These are phyloP conservation scores for Hyles euphorbiae DNA, from an alignment of 1,140 invertebrate genomes.

Conservation along the genomic window DNA sequence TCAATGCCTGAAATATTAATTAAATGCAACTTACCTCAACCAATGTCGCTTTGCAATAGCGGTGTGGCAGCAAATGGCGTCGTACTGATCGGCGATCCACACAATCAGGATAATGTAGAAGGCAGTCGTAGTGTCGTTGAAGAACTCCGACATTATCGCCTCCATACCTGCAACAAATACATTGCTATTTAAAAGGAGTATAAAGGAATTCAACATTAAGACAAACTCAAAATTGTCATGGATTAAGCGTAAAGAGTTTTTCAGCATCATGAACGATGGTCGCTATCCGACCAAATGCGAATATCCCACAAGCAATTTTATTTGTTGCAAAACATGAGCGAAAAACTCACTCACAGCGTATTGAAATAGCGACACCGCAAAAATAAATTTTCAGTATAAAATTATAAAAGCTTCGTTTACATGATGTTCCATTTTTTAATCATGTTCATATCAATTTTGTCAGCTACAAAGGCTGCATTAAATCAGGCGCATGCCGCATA, in stretches of 20 bases:
- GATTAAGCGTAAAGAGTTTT: too few relatives aligned
- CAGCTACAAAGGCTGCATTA: too few relatives aligned
- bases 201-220: not conserved
- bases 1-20: too few relatives aligned
- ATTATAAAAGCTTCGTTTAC: not conserved
- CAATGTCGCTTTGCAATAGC: constrained; percentile 96
- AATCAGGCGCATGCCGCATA: too few relatives aligned
- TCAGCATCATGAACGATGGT: too few relatives aligned
- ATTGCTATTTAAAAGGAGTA: not conserved
- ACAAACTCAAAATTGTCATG: too few relatives aligned
- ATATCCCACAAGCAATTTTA: too few relatives aligned
- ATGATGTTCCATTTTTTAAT: too few relatives aligned
- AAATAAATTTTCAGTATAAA: not conserved
- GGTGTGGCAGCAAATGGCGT: constrained; percentile 98
- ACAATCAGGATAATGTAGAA: constrained; percentile 99
- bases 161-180: constrained; percentile 93
- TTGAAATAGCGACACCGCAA: not conserved
- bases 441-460: too few relatives aligned
- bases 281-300: too few relatives aligned
- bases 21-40: constrained; percentile 84
- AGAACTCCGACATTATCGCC: constrained; percentile 99
- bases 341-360: too few relatives aligned
- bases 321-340: too few relatives aligned
- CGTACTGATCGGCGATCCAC: constrained; percentile 99
- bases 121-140: constrained; percentile 98